Evolutionary conservation across 2,888 invertebrate genomes (phyloP).

Genomic region (Axea sp.): DNA sequence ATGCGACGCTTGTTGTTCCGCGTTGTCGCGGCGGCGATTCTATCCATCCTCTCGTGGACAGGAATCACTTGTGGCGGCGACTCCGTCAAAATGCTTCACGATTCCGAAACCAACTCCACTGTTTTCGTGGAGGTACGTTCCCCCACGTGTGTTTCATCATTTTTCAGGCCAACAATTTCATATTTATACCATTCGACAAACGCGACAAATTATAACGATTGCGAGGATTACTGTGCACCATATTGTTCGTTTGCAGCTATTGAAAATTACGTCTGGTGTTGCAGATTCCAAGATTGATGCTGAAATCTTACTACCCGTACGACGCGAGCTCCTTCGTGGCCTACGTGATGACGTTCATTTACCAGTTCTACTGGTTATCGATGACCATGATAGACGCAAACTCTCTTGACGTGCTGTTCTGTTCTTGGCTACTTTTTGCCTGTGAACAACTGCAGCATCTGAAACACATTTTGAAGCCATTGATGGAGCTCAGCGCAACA

Average conservation of each 20-base stretch:
- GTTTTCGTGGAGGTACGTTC: constrained; percentile 82
- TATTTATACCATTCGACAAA: no score
- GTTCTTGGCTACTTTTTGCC: constrained; percentile 91
- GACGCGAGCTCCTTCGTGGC: constrained; percentile 85
- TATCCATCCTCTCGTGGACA: constrained; percentile 86
- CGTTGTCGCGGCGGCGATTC: constrained; percentile 83
- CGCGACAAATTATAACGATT: no score
- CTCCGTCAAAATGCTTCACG: constrained; percentile 84
- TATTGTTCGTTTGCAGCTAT: no score
- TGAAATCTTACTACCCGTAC: constrained; percentile 90
- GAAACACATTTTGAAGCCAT: constrained; percentile 91
- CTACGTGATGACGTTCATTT: constrained; percentile 84
- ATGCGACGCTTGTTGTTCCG: constrained; percentile 87
- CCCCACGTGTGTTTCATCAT: no score
- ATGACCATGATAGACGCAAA: constrained; percentile 84
- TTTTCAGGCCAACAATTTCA: no score
- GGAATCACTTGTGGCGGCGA: constrained; percentile 90
- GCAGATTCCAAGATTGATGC: constrained; percentile 85
- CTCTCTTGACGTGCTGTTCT: constrained; percentile 87
- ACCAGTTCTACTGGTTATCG: constrained; percentile 86
- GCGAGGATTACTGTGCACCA: no score
- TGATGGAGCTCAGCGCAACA: constrained; percentile 92
- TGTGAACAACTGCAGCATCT: constrained; percentile 92
- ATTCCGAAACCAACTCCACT: constrained; percentile 86
- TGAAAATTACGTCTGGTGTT: no score